Conservation (phyloP, 1,140 invertebrate genomes). For the Dinoponera quadriceps region DNA sequence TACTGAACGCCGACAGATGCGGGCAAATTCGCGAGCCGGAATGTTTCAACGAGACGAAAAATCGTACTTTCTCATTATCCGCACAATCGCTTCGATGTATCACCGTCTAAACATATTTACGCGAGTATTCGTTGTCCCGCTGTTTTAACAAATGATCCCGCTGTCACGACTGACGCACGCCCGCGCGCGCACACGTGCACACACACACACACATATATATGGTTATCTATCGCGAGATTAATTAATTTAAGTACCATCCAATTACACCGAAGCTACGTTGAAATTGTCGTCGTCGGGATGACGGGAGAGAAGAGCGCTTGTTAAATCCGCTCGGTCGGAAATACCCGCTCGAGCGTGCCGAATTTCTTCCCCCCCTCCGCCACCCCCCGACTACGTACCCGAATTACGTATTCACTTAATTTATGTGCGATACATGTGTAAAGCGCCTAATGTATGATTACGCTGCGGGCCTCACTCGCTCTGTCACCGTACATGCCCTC, state of each 20-base stretch:
- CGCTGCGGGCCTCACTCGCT: slow-evolving; percentile 16
- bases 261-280: slow-evolving; percentile 7
- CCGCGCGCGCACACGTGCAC: no score
- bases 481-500: slow-evolving; percentile 12
- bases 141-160: neutral
- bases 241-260: slow-evolving; percentile 31
- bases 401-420: slow-evolving; percentile 44
- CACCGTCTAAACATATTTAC: neutral
- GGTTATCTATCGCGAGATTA: slow-evolving; percentile 10
- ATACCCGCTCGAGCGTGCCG: slow-evolving; percentile 32
- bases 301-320: slow-evolving; percentile 1
- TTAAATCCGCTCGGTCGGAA: slow-evolving; percentile 25
- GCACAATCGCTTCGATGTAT: neutral
- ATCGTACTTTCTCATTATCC: neutral
- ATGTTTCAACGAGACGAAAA: neutral
- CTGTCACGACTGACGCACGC: neutral
- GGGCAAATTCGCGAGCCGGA: neutral
- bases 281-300: slow-evolving; percentile 7
- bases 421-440: slow-evolving; percentile 37
- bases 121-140: neutral
- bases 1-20: no score
- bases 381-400: slow-evolving; percentile 1
- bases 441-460: slow-evolving; percentile 35
- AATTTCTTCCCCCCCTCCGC: slow-evolving; percentile 35
- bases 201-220: neutral